Base-by-base conservation (phyloP, 2,888 invertebrate genomes). In the Oligia strigilis region DNA sequence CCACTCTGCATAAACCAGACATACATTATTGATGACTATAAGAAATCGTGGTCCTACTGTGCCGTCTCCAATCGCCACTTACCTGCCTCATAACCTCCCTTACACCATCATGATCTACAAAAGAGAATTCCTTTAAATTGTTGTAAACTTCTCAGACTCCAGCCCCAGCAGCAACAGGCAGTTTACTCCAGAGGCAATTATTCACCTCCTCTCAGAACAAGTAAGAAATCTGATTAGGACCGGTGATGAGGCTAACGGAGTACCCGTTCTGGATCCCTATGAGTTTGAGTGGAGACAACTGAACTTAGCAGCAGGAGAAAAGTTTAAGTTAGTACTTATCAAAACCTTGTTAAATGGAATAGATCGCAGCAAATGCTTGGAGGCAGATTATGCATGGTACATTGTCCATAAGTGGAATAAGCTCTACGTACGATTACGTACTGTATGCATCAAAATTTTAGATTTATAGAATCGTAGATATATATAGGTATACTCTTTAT, bases 201-300 rank as follows among this genome's bases (percentile, higher is more conserved):
- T 83, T 52, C 77, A 77, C 0, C 75, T 84, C 1, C 67, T 89
- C 0, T 78, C 85, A 4, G 83, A 82, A 67, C 62, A 67, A 60
- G 14, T 88, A 3, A 78, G 84, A 43, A 52, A 70, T 49, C 36
- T 82, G 29, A 84, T 86, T 19, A 78, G 8, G 13, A 70, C 19
- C 8, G 88, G 89, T n/a, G 84, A 83, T 77, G 43, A 11, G 1
- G 75, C 58, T 2, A 69, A 85, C 29, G 81, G 75, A 19, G 75
- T 89, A 14, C 89, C 89, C 11, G 71, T 88, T 13, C 58, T 89
- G 29, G 90, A 90, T n/a, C 87, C 89, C 0, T 85, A 84, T 49
- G 76, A 83, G n/a, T 84, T 88, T 40, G 67, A 85, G 4, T 52
- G 69, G 43, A 65, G 73, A 19, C 77, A 83, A 46, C 62, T 84